A percentile compares a stretch with the other conserved stretches of the same genome.
Conservation (phyloP, 2,113 vertebrate genomes). For the Chaetodon trifascialis region DNA sequence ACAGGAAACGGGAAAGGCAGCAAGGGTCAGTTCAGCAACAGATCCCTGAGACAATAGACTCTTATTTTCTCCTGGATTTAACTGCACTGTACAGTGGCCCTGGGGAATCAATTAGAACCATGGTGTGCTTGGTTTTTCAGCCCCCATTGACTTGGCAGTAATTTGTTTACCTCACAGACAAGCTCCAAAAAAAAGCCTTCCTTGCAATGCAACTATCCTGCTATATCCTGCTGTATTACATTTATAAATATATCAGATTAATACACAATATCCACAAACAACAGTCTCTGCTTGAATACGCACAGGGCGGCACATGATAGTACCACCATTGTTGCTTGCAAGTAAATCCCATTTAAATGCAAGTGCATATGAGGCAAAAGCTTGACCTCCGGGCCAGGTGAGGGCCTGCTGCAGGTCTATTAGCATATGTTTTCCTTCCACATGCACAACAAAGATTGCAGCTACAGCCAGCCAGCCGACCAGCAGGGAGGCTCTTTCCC, state of each 20-base stretch:
- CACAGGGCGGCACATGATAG: background rate
- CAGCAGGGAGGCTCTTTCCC: constrained; percentile 38
- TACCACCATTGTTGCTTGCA: background rate
- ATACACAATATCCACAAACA: background rate
- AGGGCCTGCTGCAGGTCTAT: constrained; percentile 22
- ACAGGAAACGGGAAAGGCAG: background rate
- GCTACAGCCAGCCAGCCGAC: constrained; percentile 29
- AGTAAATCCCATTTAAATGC: constrained; percentile 9
- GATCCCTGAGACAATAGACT: constrained; percentile 48
- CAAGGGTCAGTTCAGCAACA: constrained; percentile 36
- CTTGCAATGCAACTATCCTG: constrained; percentile 15
- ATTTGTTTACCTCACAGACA: constrained; percentile 76
- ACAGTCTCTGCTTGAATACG: background rate
- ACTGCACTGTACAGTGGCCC: constrained; percentile 48
- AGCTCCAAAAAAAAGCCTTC: constrained; percentile 34
- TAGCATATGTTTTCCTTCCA: constrained; percentile 43
- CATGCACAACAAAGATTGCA: constrained; percentile 28
- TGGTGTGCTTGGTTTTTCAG: constrained; percentile 37
- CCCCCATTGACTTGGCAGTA: constrained; percentile 56
- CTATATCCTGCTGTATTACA: constrained; percentile 9
- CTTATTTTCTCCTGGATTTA: constrained; percentile 61
- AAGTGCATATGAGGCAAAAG: constrained; percentile 46
- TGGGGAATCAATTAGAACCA: constrained; percentile 47
- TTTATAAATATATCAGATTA: background rate
- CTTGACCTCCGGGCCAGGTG: constrained; percentile 55